A percentile compares a stretch with the other conserved stretches of the same genome.
phyloP scores from a whole-genome alignment of 2,888 invertebrate species.

The Cephus rjabovi region DNA sequence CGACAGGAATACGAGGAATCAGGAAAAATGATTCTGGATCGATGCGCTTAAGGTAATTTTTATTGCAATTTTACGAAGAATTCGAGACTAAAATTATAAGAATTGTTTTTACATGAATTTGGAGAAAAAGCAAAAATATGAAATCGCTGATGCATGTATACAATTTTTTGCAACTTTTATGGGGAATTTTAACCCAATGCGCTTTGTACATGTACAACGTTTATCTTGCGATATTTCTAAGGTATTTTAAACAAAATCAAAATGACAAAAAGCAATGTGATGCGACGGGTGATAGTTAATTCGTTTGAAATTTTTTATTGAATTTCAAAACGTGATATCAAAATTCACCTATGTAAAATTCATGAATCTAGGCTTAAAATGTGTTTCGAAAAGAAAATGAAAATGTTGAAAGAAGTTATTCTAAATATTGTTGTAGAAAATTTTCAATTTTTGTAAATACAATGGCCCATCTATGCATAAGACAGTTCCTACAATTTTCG shows the following conservation, averaged over 20 bases:
- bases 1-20: constrained; percentile 82
- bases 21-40: constrained; percentile 70
- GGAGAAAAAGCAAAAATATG: neutral
- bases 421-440: neutral
- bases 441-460: neutral
- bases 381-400: neutral
- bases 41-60: constrained; percentile 36
- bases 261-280: neutral
- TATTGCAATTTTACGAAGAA: neutral
- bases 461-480: neutral
- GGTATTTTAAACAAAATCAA: neutral
- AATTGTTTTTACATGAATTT: neutral
- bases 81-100: neutral
- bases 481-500: neutral
- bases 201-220: neutral
- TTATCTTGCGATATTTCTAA: neutral
- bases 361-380: neutral
- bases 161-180: neutral
- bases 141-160: neutral
- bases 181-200: neutral
- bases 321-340: neutral
- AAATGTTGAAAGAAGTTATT: neutral
- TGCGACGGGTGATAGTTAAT: neutral
- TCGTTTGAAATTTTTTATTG: neutral
- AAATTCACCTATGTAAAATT: neutral